Evolutionary conservation across 2,888 invertebrate genomes (phyloP).

Genomic region (Brachylomia viminalis): DNA sequence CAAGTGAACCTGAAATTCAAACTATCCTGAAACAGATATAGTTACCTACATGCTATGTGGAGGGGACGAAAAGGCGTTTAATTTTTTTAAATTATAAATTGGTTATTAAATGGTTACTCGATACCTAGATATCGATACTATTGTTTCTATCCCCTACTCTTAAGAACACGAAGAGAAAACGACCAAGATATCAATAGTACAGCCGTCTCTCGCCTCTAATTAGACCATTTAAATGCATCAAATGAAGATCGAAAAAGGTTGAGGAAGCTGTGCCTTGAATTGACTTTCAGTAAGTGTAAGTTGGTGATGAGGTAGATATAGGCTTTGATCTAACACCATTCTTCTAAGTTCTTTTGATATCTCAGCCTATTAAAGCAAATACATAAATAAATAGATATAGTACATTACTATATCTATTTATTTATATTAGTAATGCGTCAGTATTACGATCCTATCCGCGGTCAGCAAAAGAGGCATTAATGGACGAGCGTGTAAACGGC

Average conservation of each 20-base stretch:
- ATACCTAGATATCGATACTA: constrained; percentile 25
- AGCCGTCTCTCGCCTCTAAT: constrained; percentile 19
- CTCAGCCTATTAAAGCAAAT: not conserved
- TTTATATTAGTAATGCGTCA: too few species aligned
- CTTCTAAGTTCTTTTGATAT: not conserved
- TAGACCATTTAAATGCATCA: constrained; percentile 58
- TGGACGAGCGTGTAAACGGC: too few species aligned
- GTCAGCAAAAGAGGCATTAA: too few species aligned
- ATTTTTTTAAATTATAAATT: not conserved
- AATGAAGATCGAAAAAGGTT: constrained; percentile 14
- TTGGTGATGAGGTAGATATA: not conserved
- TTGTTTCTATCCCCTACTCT: not conserved
- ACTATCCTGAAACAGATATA: not conserved
- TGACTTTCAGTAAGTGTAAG: constrained; percentile 35
- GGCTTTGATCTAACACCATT: not conserved
- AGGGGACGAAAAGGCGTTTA: not conserved
- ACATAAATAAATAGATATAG: too few species aligned
- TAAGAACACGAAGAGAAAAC: not conserved
- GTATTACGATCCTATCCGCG: too few species aligned
- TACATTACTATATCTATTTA: too few species aligned
- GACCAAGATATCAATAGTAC: not conserved
- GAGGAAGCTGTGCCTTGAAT: not conserved
- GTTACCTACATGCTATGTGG: not conserved
- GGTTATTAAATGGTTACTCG: not conserved
- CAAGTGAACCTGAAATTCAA: not conserved